Percentiles rank a stretch among this genome's conserved stretches.
phyloP scores from a whole-genome alignment of 2,888 invertebrate species.

The Drosophila pseudotalamancana region DNA sequence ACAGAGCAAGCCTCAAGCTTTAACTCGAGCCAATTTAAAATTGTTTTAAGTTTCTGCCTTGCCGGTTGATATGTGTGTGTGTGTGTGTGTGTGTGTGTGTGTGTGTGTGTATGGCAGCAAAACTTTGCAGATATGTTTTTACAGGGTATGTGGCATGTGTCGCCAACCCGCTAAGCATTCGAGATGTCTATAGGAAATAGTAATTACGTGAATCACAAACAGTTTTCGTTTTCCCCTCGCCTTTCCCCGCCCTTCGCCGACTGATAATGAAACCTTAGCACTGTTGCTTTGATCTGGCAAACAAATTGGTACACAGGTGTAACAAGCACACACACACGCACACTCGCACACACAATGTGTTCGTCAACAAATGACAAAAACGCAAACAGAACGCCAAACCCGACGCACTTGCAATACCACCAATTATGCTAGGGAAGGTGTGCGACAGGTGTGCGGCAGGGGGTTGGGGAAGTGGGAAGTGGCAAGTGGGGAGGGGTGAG shows the following conservation, averaged over 20 bases:
- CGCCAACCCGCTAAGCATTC: too few relatives aligned
- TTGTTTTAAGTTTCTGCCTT: too few relatives aligned
- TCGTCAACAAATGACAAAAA: slow-evolving; percentile 55
- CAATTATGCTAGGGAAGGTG: slow-evolving; percentile 63
- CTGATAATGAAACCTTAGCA: slow-evolving; percentile 70
- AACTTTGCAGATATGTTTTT: too few relatives aligned
- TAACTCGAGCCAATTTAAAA: too few relatives aligned
- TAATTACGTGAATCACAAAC: slow-evolving; percentile 40
- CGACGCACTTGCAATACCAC: slow-evolving; percentile 24
- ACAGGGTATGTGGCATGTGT: too few relatives aligned
- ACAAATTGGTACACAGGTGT: slow-evolving; percentile 44
- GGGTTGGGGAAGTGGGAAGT: neutral
- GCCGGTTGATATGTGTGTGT: too few relatives aligned
- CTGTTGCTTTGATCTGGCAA: slow-evolving; percentile 65
- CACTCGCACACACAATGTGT: slow-evolving; percentile 19
- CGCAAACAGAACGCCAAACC: slow-evolving; percentile 26
- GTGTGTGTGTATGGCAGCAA: too few relatives aligned
- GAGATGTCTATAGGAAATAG: slow-evolving; percentile 2
- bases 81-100: too few relatives aligned
- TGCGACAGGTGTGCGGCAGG: neutral
- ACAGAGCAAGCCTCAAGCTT: too few relatives aligned
- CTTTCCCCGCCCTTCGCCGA: neutral
- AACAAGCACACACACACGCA: slow-evolving; percentile 4
- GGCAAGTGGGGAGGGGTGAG: neutral
- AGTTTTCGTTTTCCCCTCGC: slow-evolving; percentile 5